Evolutionary conservation across 2,797 vertebrate genomes (phyloP).

Genomic region (Dromococcyx pavoninus): DNA sequence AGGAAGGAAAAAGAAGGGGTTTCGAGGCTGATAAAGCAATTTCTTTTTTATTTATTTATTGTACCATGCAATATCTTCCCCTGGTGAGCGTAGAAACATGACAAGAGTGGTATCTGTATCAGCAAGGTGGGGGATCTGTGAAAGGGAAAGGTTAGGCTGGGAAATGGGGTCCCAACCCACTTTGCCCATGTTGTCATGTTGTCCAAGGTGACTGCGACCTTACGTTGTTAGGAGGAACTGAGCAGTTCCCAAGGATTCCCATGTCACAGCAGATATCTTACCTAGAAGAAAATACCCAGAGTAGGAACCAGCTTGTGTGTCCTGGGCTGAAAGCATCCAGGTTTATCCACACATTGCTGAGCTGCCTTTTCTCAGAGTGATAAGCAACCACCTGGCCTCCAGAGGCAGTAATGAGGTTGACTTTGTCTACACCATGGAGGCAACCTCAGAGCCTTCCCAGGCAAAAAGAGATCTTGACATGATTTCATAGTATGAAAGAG

Average conservation of each 20-base stretch:
- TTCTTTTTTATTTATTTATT: neutral
- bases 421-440: neutral
- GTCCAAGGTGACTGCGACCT: neutral
- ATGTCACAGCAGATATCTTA: neutral
- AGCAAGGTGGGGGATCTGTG: neutral
- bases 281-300: neutral
- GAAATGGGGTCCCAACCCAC: neutral
- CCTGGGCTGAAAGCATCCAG: neutral
- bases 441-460: neutral
- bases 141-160: neutral
- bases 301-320: neutral
- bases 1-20: neutral
- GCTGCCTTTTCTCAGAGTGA: neutral
- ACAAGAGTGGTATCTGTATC: neutral
- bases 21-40: neutral
- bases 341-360: neutral
- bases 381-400: neutral
- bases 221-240: neutral
- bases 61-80: neutral
- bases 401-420: neutral
- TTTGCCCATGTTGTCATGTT: neutral
- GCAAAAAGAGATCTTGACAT: slow-evolving; percentile 13
- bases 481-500: slow-evolving; percentile 9
- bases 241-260: neutral
- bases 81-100: neutral